Evolutionary conservation across 2,888 invertebrate genomes (phyloP).

Genomic region (Trachelus stipa): DNA sequence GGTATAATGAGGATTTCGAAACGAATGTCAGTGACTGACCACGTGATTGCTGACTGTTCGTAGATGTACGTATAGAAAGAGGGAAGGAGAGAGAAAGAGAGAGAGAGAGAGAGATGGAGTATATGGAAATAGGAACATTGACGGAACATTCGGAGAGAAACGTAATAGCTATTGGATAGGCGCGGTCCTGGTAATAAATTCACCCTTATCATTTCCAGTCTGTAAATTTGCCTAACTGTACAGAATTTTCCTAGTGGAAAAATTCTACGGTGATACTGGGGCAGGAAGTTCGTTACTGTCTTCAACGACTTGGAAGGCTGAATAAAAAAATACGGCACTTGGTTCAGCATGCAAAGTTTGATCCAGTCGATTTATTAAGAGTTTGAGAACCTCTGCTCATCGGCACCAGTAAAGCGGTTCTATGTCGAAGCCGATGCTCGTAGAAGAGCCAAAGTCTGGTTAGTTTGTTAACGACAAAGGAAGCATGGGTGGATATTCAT

Average conservation of each 20-base stretch:
- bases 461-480: not conserved
- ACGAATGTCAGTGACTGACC: slow-evolving; percentile 16
- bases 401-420: not conserved
- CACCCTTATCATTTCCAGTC: not conserved
- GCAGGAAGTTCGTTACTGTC: not conserved
- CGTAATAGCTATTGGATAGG: not conserved
- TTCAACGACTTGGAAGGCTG: not conserved
- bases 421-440: not conserved
- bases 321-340: not conserved
- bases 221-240: not conserved
- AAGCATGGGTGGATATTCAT: not conserved
- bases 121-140: not conserved
- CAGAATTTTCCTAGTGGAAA: not conserved
- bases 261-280: not conserved
- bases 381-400: not conserved
- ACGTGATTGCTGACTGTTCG: slow-evolving; percentile 16
- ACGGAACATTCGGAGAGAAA: not conserved
- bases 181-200: not conserved
- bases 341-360: not conserved
- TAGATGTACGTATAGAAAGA: not conserved
- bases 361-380: not conserved
- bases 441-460: not conserved
- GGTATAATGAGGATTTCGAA: slow-evolving; percentile 18
- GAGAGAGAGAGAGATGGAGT: not conserved
- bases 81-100: not conserved